Evolutionary conservation across 2,113 vertebrate genomes (phyloP), one percentile per base, ranked within the genome.

Genomic region (Pluvianellus socialis): DNA sequence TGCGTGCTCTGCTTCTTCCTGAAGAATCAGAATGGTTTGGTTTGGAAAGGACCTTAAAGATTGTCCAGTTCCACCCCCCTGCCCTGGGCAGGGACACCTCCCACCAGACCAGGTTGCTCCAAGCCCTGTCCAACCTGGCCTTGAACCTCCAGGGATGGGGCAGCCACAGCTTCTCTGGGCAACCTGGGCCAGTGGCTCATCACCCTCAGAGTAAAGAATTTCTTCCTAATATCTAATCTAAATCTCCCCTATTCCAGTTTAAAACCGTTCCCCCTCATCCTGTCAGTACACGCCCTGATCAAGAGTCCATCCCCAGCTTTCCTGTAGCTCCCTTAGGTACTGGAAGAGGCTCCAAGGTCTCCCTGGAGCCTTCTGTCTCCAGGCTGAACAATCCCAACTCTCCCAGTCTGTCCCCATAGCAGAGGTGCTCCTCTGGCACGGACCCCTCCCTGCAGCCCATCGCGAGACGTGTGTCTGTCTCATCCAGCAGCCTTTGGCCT

Each of bases 401-500:
- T 5, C 40, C 32, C 20, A 32, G 28, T 9, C 28, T 44, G 19
- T 66, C 63, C 10, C 22, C 20, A 22, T 14, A 66, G 40, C 8
- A 66, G 40, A 66, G 28, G 28, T 10, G 63, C 19, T 44, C 13
- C 38, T 38, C 38, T 18, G 47, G 32, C 30, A 6, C 3, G 35
- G 45, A 5, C 5, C 49, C 17, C 33, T 6, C 49, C 17, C 33
- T 6, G 17, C 59, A 24, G 35, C 44, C 52, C 30, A 0, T 27
- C 17, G 22, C 28, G 5, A 9, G n/a, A 6, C 19, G 4, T 1
- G 2, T 3, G 6, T 7, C 33, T 30, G 18, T 23, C 38, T 21
- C n/a, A 16, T 19, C n/a, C 21, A 6, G 30, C 44, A 44, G 52
- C 52, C 13, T 59, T 19, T 6, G 4, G 23, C 28, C 53, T 50